Evolutionary conservation across 2,888 invertebrate genomes (phyloP), one percentile per base, ranked within the genome.

Genomic region (Callyntrura sp.): DNA sequence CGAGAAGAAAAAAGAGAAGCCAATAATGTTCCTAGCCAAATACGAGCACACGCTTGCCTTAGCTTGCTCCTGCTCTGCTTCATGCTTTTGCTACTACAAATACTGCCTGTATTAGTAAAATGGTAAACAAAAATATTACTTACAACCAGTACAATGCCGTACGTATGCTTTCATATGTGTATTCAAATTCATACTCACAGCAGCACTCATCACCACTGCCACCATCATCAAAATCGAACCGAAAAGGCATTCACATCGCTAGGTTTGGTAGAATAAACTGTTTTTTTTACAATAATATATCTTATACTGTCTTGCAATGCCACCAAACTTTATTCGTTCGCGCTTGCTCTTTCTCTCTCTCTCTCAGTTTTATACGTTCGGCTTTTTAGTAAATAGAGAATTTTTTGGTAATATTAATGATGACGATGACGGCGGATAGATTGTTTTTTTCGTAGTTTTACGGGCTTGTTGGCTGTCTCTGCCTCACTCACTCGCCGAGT

Each of bases 141-240:
- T 14, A 25, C 28, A 28, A 12, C 65, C 28, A n/a, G n/a, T 17
- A 68, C n/a, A n/a, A n/a, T n/a, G n/a, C n/a, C n/a, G n/a, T n/a
- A n/a, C n/a, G n/a, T n/a, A n/a, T n/a, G n/a, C n/a, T n/a, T n/a
- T n/a, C 1, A n/a, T 14, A 28, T 28, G 23, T 35, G n/a, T 17
- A 68, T n/a, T n/a, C n/a, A n/a, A n/a, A n/a, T n/a, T n/a, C n/a
- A 68, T 68, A 45, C 17, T 73, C 14, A n/a, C n/a, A n/a, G n/a
- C n/a, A 76, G 25, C 25, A 76, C 51, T 76, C 76, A 76, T 76
- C 76, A 76, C 25, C 76, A 48, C 73, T 23, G 11, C 73, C 48
- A 76, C 51, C 76, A 73, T 28, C 79, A 57, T 20, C 60, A 79
- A 35, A 79, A 79, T 79, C 60, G 79, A 79, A 79, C 20, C 79